These are phyloP conservation scores for Teinopalpus imperialis DNA, from an alignment of 2,888 invertebrate genomes.

Conservation along the genomic window DNA sequence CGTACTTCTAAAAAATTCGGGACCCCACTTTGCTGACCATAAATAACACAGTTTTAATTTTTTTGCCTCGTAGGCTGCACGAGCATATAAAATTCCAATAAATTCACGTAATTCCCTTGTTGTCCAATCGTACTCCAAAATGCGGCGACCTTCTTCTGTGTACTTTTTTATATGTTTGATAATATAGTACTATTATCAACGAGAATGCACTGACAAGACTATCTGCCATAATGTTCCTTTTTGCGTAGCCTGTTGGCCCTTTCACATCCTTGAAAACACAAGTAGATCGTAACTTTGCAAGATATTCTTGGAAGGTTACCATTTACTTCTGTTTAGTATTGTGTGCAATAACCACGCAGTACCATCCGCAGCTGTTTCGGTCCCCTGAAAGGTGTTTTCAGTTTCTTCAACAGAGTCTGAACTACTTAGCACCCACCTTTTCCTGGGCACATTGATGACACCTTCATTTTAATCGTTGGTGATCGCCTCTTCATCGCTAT, in stretches of 20 bases:
- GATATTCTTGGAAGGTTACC: background rate
- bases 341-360: too few species aligned
- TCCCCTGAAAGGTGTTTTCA: background rate
- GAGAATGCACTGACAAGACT: background rate
- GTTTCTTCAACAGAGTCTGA: background rate
- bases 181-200: background rate
- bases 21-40: conserved; percentile 1
- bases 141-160: background rate
- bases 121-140: background rate
- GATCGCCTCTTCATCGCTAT: background rate
- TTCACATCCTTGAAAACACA: background rate
- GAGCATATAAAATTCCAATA: background rate
- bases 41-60: background rate
- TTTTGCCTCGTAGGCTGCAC: background rate
- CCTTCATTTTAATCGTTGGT: background rate
- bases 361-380: background rate
- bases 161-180: background rate
- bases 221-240: background rate
- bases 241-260: background rate
- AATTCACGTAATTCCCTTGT: background rate
- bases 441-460: background rate
- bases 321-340: too few species aligned
- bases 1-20: background rate
- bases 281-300: background rate
- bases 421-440: too few species aligned